These are phyloP conservation scores for Catharus bicknelli DNA, from an alignment of 2,113 vertebrate species.

Conservation along the genomic window DNA sequence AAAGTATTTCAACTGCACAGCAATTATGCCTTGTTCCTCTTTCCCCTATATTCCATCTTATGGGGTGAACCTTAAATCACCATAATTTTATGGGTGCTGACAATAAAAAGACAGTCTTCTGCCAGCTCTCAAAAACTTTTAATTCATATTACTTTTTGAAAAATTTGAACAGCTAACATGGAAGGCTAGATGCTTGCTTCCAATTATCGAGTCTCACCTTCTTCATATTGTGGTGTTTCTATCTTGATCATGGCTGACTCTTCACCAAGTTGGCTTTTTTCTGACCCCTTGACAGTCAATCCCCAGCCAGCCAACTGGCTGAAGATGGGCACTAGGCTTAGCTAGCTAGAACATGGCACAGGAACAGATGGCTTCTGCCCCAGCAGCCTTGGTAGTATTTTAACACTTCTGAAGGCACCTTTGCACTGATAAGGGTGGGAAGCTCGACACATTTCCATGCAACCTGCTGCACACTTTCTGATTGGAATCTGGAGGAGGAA, in stretches of 20 bases:
- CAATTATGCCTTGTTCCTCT: not conserved
- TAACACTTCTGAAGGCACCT: constrained; percentile 11
- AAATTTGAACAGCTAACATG: not conserved
- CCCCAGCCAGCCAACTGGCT: not conserved
- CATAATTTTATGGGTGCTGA: not conserved
- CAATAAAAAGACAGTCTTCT: not conserved
- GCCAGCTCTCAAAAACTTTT: not conserved
- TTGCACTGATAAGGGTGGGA: constrained; percentile 4
- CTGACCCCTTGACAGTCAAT: not conserved
- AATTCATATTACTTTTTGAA: not conserved
- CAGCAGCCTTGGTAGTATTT: not conserved
- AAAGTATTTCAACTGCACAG: not conserved
- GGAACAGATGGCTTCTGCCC: not conserved
- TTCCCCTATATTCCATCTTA: not conserved
- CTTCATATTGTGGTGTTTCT: not conserved
- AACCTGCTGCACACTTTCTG: not conserved
- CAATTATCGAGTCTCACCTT: not conserved
- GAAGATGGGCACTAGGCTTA: not conserved
- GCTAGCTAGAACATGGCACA: not conserved
- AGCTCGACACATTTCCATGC: not conserved
- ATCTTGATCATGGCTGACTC: not conserved
- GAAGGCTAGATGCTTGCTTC: not conserved
- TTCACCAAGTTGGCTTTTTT: not conserved
- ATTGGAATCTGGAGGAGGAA: not conserved
- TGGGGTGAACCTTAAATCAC: not conserved